Evolutionary conservation across 2,888 invertebrate species (phyloP), one percentile per base, ranked within the genome.

Genomic region (Diarsia rubi): DNA sequence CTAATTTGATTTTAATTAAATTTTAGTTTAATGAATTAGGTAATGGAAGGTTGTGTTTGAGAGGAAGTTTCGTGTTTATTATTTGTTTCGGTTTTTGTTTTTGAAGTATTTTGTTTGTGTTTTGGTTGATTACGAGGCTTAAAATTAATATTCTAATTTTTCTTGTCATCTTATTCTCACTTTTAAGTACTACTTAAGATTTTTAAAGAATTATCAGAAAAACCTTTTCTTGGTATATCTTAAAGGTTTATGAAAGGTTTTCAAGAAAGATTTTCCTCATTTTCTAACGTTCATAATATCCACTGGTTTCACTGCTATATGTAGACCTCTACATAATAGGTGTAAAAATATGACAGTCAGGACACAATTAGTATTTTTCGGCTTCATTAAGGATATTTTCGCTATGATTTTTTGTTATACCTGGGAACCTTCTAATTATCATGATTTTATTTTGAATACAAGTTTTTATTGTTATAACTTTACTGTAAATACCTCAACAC

Each of bases 1-100:
- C 73, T 87, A 88, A 88, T 88, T 89, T 84, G 80, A 80, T 81
- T 87, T 87, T 87, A 87, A 87, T 87, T 82, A 88, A 86, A 88
- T 75, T 83, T 87, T 73, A 77, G 75, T 82, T 75, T 67, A 75
- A 79, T 85, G 69, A 79, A 86, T 75, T 67, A 73, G 57, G 49
- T 74, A 69, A 63, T 37, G n/a, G 63, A 27, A 37, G 37, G 37
- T 37, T 8, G 14, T 68, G 21, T 68, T 74, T 62, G 3, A 37
- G 12, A 11, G 62, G 31, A 65, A 63, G 24, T 63, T 81, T 64
- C 9, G 14, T 14, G 60, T 73, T 66, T 3, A 57, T 57, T 52
- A 54, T 69, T 73, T 67, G 21, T 69, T 63, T 45, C 42, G 42
- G 31, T 57, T 63, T 24, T 75, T 75, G 24, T 54, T 54, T 62